These are phyloP conservation scores for Synaphobranchus kaupii DNA, from an alignment of 2,797 vertebrate species.

Conservation along the genomic window DNA sequence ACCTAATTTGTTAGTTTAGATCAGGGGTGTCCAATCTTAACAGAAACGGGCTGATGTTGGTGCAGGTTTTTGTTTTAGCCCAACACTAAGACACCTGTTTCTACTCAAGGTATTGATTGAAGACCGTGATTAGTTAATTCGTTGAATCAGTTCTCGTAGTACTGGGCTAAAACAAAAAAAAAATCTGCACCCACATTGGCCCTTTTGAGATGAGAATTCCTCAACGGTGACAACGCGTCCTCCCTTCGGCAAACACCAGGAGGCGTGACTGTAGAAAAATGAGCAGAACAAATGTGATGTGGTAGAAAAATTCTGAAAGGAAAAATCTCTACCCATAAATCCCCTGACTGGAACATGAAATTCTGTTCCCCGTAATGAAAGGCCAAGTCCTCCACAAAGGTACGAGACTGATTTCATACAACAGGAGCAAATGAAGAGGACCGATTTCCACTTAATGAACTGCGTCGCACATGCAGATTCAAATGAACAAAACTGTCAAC, in stretches of 20 bases:
- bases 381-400: conserved; percentile 45
- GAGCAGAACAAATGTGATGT: conserved; percentile 46
- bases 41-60: no score
- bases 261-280: conserved; percentile 49
- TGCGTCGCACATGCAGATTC: conserved; percentile 33
- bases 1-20: neutral
- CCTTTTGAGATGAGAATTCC: no score
- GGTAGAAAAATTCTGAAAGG: conserved; percentile 50
- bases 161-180: no score
- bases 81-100: no score
- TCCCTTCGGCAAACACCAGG: conserved; percentile 35
- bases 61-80: no score
- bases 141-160: no score
- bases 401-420: conserved; percentile 41
- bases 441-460: conserved; percentile 47
- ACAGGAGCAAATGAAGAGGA: conserved; percentile 45
- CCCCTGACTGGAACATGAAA: conserved; percentile 47
- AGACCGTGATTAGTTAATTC: no score
- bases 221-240: conserved; percentile 4
- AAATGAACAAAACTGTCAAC: conserved; percentile 39
- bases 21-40: no score
- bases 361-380: conserved; percentile 51
- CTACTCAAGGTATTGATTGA: no score
- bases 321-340: conserved; percentile 50
- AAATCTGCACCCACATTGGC: no score